Percentiles rank a stretch among this genome's conserved stretches.
Evolutionary conservation across 2,113 vertebrate genomes (phyloP).

Genomic region (Engraulis encrasicolus): DNA sequence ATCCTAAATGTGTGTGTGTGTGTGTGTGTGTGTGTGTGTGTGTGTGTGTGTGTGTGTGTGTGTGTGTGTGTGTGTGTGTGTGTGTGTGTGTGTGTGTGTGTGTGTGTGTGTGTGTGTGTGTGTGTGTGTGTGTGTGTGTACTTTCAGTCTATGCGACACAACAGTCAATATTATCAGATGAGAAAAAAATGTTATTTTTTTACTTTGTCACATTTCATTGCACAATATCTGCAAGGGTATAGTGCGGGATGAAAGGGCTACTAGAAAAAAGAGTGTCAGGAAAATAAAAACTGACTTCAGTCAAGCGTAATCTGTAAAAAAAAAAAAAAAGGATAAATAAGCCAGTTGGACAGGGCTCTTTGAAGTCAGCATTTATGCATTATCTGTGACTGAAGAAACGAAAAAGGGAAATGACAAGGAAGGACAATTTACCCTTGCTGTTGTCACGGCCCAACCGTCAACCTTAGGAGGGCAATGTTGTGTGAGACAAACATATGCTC

Average conservation of each 20-base stretch:
- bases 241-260: constrained; percentile 22
- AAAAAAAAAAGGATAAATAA: constrained; percentile 51
- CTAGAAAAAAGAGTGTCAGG: constrained; percentile 26
- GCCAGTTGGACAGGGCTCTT: constrained; percentile 51
- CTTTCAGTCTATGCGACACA: background rate
- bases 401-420: constrained; percentile 57
- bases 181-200: constrained; percentile 34
- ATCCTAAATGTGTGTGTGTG: background rate
- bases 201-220: constrained; percentile 29
- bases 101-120: too few relatives aligned
- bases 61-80: too few relatives aligned
- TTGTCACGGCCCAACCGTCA: constrained; percentile 50
- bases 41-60: too few relatives aligned
- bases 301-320: constrained; percentile 51
- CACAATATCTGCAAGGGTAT: constrained; percentile 36
- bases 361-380: constrained; percentile 55
- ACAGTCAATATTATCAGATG: constrained; percentile 34
- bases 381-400: constrained; percentile 51
- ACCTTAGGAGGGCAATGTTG: constrained; percentile 55
- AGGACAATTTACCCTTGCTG: constrained; percentile 60
- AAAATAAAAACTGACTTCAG: constrained; percentile 45
- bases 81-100: too few relatives aligned
- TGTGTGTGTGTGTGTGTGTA: too few relatives aligned
- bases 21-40: too few relatives aligned
- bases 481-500: constrained; percentile 56